Conservation (phyloP, 1,140 invertebrate genomes). For the Parasteatoda tepidariorum region DNA sequence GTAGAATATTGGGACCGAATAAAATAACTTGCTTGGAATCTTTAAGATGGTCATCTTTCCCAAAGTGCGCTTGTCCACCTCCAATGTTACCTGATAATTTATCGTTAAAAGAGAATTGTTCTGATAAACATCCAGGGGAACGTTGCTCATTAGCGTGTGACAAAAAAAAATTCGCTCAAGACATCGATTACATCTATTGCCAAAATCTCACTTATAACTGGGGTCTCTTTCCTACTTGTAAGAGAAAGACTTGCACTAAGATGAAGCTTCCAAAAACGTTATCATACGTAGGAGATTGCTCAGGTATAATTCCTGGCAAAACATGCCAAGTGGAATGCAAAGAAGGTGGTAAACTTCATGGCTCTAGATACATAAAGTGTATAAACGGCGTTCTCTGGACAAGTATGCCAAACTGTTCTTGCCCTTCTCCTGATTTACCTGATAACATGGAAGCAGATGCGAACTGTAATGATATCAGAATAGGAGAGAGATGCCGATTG, state of each 20-base stretch:
- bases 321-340: neutral
- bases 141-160: neutral
- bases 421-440: neutral
- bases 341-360: neutral
- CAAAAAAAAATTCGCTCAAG: too few relatives aligned
- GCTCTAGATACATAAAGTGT: neutral
- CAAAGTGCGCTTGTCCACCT: neutral
- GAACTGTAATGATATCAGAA: neutral
- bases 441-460: neutral
- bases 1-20: neutral
- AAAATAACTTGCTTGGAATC: neutral
- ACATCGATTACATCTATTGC: neutral
- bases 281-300: neutral
- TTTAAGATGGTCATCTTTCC: neutral
- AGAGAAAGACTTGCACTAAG: neutral
- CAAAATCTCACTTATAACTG: neutral
- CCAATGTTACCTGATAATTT: neutral
- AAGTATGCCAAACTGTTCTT: neutral
- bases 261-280: neutral
- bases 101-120: neutral
- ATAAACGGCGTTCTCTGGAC: neutral
- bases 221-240: neutral
- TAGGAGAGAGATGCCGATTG: neutral
- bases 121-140: neutral
- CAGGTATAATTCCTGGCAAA: neutral